Evolutionary conservation across 64 coral and sea anemone species (phyloP), one percentile per base, ranked within the genome.

Genomic region (Trachythela sp.): DNA sequence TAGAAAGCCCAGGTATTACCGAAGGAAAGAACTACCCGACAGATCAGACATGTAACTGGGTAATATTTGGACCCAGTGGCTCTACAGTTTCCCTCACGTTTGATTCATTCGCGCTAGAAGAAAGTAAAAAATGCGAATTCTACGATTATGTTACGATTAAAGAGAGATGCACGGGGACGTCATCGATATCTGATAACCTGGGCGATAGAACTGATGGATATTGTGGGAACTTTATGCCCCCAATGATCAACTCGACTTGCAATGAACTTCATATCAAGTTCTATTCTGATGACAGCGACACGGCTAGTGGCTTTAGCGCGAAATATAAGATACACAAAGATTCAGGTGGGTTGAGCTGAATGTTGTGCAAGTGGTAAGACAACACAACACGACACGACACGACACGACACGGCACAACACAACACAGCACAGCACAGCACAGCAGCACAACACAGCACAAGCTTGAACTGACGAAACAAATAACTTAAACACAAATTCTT

Each of bases 261-360:
- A 80, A 80, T 22, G 75, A 80, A 29, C 37, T 80, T 2, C 37
- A 80, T 10, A 36, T 80, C 33, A 80, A 2, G 9, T 80, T 80
- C 20, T 9, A 13, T 0, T 80, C 75, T 0, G 75, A 80, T 80
- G 37, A 80, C 20, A 80, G 75, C 30, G 75, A 80, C 14, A 80
- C 75, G 0, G 75, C 30, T 34, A 17, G 7, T 37, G 75, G 75
- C 3, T 80, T 80, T 38, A 30, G 34, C 10, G 75, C 75, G 13
- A 30, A 36, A 34, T 80, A 80, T 30, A 80, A 80, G 75, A 80
- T 80, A 20, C 20, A 80, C 17, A 80, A 80, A 22, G 75, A 80
- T 80, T 80, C 75, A 2, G 75, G 75, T 80, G 2, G 30, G 75
- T 34, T 64, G 26, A 2, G 22, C 2, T 59, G 15, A 49, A 17